phyloP scores from a whole-genome alignment of 2,888 invertebrate genomes.

The Drosophila setosimentum region DNA sequence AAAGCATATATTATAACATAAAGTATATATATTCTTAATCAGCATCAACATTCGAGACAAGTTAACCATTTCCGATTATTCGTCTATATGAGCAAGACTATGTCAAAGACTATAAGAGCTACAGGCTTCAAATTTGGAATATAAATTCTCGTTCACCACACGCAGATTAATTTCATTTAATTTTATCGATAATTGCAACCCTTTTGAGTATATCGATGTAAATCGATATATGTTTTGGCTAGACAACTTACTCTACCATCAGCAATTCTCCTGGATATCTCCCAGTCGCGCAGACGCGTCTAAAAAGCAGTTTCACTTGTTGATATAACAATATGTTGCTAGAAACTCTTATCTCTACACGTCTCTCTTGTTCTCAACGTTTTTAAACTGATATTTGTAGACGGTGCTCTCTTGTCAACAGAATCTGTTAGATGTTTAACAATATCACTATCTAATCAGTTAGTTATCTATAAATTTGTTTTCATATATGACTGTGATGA shows the following conservation, averaged over 20 bases:
- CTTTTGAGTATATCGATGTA: no score
- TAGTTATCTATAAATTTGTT: background rate
- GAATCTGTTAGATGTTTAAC: background rate
- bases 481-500: slow-evolving; percentile 2
- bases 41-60: no score
- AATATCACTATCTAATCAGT: background rate
- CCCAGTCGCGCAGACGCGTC: background rate
- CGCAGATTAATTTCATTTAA: no score
- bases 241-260: no score
- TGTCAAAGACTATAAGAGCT: background rate
- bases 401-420: background rate
- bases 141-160: background rate
- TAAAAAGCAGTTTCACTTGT: background rate
- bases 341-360: background rate
- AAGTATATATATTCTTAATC: background rate
- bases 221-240: no score
- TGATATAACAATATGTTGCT: background rate
- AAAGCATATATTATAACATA: background rate
- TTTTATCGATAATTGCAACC: no score
- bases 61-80: no score
- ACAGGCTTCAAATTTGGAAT: background rate
- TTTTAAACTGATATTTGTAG: background rate
- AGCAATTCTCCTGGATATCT: background rate
- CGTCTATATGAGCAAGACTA: no score
- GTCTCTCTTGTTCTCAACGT: background rate